These are phyloP conservation scores for Vanacampus margaritifer DNA, from an alignment of 2,113 vertebrate species.

Conservation along the genomic window DNA sequence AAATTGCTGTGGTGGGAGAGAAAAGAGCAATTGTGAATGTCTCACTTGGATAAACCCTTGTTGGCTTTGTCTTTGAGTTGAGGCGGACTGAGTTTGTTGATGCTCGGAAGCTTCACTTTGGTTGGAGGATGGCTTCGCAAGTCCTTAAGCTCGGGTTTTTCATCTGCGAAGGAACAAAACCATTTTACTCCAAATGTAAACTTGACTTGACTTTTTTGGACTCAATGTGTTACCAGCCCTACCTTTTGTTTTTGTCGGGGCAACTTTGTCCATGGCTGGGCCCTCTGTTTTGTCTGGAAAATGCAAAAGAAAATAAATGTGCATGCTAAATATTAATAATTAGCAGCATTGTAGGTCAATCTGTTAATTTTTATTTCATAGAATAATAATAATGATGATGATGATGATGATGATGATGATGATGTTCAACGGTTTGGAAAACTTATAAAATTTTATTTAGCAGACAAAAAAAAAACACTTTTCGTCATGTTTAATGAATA, in stretches of 20 bases:
- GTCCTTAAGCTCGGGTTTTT: conserved; percentile 68
- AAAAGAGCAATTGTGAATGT: conserved; percentile 14
- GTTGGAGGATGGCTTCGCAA: conserved; percentile 64
- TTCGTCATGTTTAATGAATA: neutral
- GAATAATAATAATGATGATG: no score
- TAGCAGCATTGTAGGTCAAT: no score
- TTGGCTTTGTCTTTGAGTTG: conserved; percentile 70
- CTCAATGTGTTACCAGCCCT: neutral
- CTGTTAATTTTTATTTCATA: no score
- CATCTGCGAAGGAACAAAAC: conserved; percentile 52
- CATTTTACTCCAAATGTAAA: neutral
- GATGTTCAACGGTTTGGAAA: no score
- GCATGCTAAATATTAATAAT: neutral
- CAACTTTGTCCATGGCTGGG: conserved; percentile 66
- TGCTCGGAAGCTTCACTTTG: conserved; percentile 69
- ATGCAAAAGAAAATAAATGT: neutral
- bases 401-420: no score
- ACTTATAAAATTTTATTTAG: neutral
- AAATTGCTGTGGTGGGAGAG: no score
- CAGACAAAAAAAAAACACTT: neutral
- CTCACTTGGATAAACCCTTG: conserved; percentile 62
- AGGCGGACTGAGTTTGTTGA: conserved; percentile 58
- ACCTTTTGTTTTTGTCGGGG: conserved; percentile 63
- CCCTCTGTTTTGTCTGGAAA: conserved; percentile 48
- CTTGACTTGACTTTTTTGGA: neutral